phyloP scores from a whole-genome alignment of 2,797 vertebrate species.

The Macropus fuliginosus region DNA sequence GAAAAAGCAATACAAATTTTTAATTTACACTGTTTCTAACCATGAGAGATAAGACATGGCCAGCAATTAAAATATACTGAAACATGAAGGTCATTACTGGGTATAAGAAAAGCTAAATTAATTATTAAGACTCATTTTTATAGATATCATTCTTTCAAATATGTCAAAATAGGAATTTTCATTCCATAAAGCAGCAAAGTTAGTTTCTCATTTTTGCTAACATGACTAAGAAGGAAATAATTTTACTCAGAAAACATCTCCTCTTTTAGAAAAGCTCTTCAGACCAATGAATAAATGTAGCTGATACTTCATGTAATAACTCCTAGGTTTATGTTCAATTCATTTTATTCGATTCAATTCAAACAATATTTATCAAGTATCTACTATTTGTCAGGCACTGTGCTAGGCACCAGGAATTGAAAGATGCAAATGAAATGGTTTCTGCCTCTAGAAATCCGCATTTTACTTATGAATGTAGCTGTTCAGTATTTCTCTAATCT shows the following conservation, averaged over 20 bases:
- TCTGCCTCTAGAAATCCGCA: background rate
- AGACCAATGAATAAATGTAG: background rate
- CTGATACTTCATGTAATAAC: background rate
- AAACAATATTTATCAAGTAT: background rate
- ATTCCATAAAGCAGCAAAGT: background rate
- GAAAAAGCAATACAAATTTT: constrained; percentile 67
- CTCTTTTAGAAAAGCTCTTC: background rate
- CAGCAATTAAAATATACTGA: constrained; percentile 72
- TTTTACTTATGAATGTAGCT: background rate
- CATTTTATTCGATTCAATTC: background rate
- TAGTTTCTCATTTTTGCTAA: background rate
- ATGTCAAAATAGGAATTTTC: constrained; percentile 30
- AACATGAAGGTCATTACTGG: constrained; percentile 70
- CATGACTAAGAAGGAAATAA: constrained; percentile 18
- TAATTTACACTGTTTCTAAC: constrained; percentile 49
- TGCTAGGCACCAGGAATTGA: background rate
- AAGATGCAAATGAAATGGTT: background rate
- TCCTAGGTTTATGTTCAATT: background rate
- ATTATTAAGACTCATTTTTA: constrained; percentile 70
- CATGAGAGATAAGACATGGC: constrained; percentile 53
- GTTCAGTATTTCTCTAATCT: background rate
- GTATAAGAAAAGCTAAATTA: constrained; percentile 69
- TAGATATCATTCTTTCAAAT: constrained; percentile 62
- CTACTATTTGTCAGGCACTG: background rate
- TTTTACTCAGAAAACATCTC: constrained; percentile 20